phyloP scores from a whole-genome alignment of 92 coral and sea anemone species.

The Epizoanthus fatuus region DNA sequence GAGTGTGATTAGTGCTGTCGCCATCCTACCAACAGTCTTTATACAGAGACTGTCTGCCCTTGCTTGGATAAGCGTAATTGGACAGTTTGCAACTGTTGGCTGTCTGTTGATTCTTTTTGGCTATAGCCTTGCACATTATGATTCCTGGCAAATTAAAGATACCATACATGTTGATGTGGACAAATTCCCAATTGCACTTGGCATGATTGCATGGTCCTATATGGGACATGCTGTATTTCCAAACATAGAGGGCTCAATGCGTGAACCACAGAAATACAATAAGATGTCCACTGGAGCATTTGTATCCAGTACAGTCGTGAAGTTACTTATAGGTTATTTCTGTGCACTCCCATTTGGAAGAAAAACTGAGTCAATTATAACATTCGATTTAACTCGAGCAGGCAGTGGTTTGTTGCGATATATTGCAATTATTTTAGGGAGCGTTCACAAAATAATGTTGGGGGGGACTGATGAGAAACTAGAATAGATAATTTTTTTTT shows the following conservation, averaged over 20 bases:
- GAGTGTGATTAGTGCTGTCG: conserved; percentile 69
- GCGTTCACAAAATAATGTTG: too few species aligned
- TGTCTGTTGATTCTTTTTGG: conserved; percentile 72
- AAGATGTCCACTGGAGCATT: conserved; percentile 79
- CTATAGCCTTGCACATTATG: conserved; percentile 66
- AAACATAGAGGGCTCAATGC: conserved; percentile 88
- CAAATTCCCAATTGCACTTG: conserved; percentile 79
- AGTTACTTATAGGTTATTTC: conserved; percentile 74
- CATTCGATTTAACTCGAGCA: conserved; percentile 66
- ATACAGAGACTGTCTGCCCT: conserved; percentile 70
- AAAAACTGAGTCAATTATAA: conserved; percentile 67
- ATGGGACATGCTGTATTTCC: conserved; percentile 90
- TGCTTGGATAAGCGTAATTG: conserved; percentile 90
- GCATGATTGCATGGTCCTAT: conserved; percentile 79
- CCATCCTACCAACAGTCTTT: conserved; percentile 71
- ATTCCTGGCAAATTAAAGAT: conserved; percentile 61
- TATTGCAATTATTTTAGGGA: conserved; percentile 58
- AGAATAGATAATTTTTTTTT: too few species aligned
- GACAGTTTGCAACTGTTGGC: conserved; percentile 69
- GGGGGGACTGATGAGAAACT: too few species aligned
- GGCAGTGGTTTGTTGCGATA: conserved; percentile 67
- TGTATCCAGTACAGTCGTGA: conserved; percentile 60
- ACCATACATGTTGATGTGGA: conserved; percentile 67
- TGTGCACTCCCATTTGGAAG: conserved; percentile 76
- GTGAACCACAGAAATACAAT: conserved; percentile 77